phyloP scores from a whole-genome alignment of 1,140 invertebrate genomes.

The Lerema accius region DNA sequence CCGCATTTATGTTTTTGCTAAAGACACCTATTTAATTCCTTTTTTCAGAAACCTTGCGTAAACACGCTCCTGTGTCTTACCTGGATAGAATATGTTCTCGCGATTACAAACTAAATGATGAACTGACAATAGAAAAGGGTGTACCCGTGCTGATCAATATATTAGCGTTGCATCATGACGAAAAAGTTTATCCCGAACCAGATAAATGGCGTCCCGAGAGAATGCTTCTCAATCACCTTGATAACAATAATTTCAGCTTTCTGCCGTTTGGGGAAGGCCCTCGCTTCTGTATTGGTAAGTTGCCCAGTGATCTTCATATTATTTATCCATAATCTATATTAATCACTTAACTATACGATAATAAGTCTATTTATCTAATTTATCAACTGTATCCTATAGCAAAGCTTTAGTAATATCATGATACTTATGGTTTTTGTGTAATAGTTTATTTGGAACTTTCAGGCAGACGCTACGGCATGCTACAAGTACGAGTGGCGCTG shows the following conservation, averaged over 20 bases:
- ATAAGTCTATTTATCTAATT: no score
- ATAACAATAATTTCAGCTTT: slow-evolving; percentile 82
- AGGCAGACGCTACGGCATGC: slow-evolving; percentile 69
- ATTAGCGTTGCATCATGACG: slow-evolving; percentile 77
- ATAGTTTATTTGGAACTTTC: no score
- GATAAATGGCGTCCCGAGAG: slow-evolving; percentile 86
- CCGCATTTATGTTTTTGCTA: no score
- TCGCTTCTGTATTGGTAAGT: slow-evolving; percentile 88
- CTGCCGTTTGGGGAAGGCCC: slow-evolving; percentile 91
- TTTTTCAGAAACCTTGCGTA: slow-evolving; percentile 84
- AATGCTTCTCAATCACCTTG: slow-evolving; percentile 76
- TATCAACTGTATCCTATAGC: no score
- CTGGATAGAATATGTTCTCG: slow-evolving; percentile 80
- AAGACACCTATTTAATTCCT: no score
- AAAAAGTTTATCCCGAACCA: slow-evolving; percentile 86
- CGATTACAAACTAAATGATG: slow-evolving; percentile 78
- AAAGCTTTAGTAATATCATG: no score
- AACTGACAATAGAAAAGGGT: slow-evolving; percentile 64
- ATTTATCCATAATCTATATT: background rate
- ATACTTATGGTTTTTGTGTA: no score
- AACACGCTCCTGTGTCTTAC: slow-evolving; percentile 83
- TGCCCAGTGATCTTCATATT: background rate
- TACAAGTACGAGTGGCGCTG: slow-evolving; percentile 59
- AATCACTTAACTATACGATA: no score
- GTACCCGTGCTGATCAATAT: slow-evolving; percentile 60